phyloP scores from a whole-genome alignment of 1,140 invertebrate genomes.

The Theocolax elegans region DNA sequence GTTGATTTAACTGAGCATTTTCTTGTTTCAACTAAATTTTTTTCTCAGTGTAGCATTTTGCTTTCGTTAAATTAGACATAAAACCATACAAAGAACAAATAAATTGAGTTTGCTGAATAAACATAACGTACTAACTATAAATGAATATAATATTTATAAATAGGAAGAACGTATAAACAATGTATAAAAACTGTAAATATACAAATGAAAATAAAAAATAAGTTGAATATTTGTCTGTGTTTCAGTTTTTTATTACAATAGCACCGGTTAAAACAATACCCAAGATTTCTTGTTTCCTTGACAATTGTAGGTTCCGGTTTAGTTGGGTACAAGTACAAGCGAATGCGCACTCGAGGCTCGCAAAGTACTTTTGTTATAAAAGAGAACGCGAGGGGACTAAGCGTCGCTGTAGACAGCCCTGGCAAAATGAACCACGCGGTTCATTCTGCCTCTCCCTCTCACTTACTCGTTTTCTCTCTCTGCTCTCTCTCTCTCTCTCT shows the following conservation, averaged over 20 bases:
- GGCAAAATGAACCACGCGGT: slow-evolving; percentile 40
- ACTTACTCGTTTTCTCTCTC: no score
- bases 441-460: neutral
- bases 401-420: slow-evolving; percentile 41
- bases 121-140: neutral
- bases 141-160: neutral
- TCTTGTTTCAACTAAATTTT: no score
- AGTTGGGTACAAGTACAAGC: slow-evolving; percentile 21
- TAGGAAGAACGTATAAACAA: neutral
- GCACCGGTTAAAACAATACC: slow-evolving; percentile 29
- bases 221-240: neutral
- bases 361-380: slow-evolving; percentile 57
- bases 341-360: slow-evolving; percentile 36
- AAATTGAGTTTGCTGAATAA: no score
- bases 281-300: slow-evolving; percentile 31
- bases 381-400: slow-evolving; percentile 46
- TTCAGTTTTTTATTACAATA: slow-evolving; percentile 1
- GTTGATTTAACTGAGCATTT: no score
- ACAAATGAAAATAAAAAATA: neutral
- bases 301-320: slow-evolving; percentile 37
- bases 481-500: no score
- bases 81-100: no score
- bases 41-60: no score
- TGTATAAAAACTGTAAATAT: neutral
- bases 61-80: no score